Evolutionary conservation across 2,888 invertebrate species (phyloP).

Genomic region (Hirtodrosophila trivittata): DNA sequence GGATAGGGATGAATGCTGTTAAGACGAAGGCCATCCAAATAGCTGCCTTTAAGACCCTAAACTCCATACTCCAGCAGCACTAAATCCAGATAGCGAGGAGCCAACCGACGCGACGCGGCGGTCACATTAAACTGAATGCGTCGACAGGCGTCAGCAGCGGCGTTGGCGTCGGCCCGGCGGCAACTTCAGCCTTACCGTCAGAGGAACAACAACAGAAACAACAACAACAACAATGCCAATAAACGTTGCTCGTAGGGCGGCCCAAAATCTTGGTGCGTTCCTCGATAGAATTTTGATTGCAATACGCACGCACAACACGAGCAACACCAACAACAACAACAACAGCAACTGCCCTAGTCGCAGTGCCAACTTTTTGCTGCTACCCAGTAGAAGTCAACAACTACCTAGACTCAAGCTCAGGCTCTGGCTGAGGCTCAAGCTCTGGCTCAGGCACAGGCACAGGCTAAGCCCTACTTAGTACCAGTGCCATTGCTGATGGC

Average conservation of each 20-base stretch:
- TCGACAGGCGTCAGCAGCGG: constrained; percentile 50
- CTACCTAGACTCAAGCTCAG: constrained; percentile 26
- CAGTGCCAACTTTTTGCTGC: constrained; percentile 32
- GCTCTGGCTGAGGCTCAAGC: not conserved
- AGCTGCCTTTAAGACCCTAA: constrained; percentile 48
- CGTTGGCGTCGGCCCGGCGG: constrained; percentile 46
- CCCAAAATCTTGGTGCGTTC: constrained; percentile 64
- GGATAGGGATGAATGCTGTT: constrained; percentile 76
- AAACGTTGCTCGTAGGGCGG: constrained; percentile 62
- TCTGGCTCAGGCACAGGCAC: not conserved
- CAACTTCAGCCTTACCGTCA: constrained; percentile 29
- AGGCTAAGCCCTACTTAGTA: constrained; percentile 31
- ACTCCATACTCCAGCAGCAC: constrained; percentile 30
- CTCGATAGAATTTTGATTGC: constrained; percentile 78
- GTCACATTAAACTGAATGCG: constrained; percentile 75
- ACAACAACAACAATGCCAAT: constrained; percentile 32
- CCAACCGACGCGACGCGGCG: constrained; percentile 47
- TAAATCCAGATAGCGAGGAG: constrained; percentile 72
- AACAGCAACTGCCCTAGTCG: not conserved
- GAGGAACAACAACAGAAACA: constrained; percentile 13
- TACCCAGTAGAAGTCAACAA: constrained; percentile 27
- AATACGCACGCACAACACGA: constrained; percentile 61
- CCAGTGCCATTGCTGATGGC: constrained; percentile 5
- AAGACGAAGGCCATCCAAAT: constrained; percentile 77
- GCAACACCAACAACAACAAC: constrained; percentile 1